Evolutionary conservation across 2,113 vertebrate species (phyloP).

Genomic region (Ceyx cyanopectus): DNA sequence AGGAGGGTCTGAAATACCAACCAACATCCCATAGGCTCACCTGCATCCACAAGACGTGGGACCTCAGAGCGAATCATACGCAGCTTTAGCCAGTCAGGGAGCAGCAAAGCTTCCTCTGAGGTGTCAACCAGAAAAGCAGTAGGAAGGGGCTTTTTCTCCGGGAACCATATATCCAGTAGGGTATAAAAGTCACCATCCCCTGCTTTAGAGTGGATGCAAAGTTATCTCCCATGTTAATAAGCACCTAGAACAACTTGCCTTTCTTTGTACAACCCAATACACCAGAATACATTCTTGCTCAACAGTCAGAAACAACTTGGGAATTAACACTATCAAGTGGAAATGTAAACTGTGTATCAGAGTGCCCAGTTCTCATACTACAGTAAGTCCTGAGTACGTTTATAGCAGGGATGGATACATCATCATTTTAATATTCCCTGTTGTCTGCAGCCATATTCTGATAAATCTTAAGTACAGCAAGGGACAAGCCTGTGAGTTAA

Average conservation of each 20-base stretch:
- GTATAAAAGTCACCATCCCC: slow-evolving; percentile 89
- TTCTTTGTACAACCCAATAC: neutral
- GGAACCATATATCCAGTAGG: slow-evolving; percentile 96
- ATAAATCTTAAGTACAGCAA: neutral
- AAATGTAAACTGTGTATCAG: neutral
- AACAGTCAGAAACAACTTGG: neutral
- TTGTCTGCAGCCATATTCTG: neutral
- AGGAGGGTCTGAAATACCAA: neutral
- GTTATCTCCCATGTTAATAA: neutral
- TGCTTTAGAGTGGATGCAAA: slow-evolving; percentile 35
- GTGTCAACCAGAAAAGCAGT: slow-evolving; percentile 98
- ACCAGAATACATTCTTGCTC: neutral
- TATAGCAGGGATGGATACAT: neutral
- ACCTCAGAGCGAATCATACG: slow-evolving; percentile 98
- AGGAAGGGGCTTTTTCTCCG: slow-evolving; percentile 94
- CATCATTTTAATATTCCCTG: neutral
- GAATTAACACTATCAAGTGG: neutral
- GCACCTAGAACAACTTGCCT: neutral
- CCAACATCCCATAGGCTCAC: slow-evolving; percentile 59
- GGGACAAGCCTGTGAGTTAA: neutral
- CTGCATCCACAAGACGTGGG: slow-evolving; percentile 92
- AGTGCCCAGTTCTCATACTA: neutral
- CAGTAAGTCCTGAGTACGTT: neutral
- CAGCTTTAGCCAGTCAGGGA: slow-evolving; percentile 97
- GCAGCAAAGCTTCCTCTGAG: slow-evolving; percentile 93